phyloP scores from a whole-genome alignment of 2,113 vertebrate species.

The zebrafish (Danio rerio) region DNA sequence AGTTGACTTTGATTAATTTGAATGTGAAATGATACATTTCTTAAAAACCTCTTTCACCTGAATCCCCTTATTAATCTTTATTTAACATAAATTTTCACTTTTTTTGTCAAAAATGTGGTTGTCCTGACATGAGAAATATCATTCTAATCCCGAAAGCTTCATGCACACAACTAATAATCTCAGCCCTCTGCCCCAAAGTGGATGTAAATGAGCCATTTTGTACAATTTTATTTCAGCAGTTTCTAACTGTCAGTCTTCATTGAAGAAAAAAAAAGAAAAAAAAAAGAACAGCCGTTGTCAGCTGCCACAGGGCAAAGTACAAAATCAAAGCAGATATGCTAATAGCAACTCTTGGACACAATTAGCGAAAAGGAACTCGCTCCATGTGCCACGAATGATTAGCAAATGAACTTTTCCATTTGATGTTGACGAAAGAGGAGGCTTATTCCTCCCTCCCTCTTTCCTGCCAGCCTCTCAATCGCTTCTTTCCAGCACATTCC shows the following conservation, averaged over 20 bases:
- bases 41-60: too few relatives aligned
- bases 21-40: neutral
- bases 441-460: conserved; percentile 8
- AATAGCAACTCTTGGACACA: conserved; percentile 43
- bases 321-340: conserved; percentile 43
- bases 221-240: neutral
- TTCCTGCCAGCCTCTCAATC: neutral
- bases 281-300: conserved; percentile 10
- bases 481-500: conserved; percentile 33
- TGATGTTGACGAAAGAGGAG: neutral
- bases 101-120: neutral
- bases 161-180: neutral
- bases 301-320: conserved; percentile 24
- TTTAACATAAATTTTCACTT: neutral
- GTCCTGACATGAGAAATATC: neutral
- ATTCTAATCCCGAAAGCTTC: neutral
- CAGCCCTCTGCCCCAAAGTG: neutral
- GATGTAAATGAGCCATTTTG: neutral
- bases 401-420: conserved; percentile 29
- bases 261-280: neutral
- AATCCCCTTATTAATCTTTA: too few relatives aligned
- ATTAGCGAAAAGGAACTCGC: conserved; percentile 51
- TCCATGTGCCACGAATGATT: conserved; percentile 50
- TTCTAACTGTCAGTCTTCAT: conserved; percentile 1
- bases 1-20: neutral